phyloP scores from a whole-genome alignment of 2,888 invertebrate species.

The Coenonympha glycerion region DNA sequence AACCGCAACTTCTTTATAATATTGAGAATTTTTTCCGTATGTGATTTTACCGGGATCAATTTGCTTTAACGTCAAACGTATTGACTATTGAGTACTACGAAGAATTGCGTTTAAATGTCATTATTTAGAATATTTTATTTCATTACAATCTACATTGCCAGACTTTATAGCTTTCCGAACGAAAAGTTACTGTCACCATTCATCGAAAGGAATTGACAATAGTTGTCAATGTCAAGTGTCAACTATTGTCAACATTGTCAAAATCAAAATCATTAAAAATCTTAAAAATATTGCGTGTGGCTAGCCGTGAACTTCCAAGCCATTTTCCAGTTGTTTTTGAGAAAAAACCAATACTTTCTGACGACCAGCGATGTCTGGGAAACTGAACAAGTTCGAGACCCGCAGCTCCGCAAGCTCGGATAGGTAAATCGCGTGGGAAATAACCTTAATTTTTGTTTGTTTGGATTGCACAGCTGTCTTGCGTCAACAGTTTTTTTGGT shows the following conservation, averaged over 20 bases:
- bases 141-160: no score
- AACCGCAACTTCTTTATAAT: background rate
- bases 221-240: slow-evolving; percentile 23
- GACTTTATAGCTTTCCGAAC: slow-evolving; percentile 11
- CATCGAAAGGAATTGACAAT: no score
- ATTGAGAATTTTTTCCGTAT: background rate
- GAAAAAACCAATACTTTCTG: slow-evolving; percentile 24
- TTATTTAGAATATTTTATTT: no score
- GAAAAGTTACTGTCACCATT: slow-evolving; percentile 17
- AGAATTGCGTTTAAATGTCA: no score
- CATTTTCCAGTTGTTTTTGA: slow-evolving; percentile 27
- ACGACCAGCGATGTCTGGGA: slow-evolving; percentile 60
- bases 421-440: slow-evolving; percentile 80
- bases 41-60: no score
- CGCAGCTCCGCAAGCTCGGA: slow-evolving; percentile 94
- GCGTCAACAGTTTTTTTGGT: slow-evolving; percentile 51
- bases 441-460: slow-evolving; percentile 61
- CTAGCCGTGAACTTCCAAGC: slow-evolving; percentile 40
- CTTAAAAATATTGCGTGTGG: slow-evolving; percentile 37
- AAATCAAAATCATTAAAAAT: no score
- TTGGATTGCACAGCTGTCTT: slow-evolving; percentile 69
- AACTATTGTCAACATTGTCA: no score
- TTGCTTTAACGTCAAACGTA: no score
- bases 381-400: slow-evolving; percentile 83
- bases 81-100: no score